A percentile compares a stretch with the other conserved stretches of the same genome.
Conservation (phyloP, 2,888 invertebrate species). For the Rhogogaster chlorosoma region DNA sequence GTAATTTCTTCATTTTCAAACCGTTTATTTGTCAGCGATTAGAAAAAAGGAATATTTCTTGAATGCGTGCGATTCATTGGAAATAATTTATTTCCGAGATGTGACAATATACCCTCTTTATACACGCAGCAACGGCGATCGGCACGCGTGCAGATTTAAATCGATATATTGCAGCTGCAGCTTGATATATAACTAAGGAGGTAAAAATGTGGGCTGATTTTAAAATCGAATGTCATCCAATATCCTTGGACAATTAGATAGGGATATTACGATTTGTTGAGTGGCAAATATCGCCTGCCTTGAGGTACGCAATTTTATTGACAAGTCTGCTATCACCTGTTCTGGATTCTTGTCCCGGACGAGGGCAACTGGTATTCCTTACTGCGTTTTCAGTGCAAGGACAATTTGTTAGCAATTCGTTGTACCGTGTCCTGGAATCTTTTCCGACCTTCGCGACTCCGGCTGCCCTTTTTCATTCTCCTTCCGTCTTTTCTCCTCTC, state of each 20-base stretch:
- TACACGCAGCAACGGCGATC: neutral
- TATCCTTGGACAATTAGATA: neutral
- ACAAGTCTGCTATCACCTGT: conserved; percentile 8
- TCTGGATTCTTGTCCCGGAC: conserved; percentile 16
- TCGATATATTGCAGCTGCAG: neutral
- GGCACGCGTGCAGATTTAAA: neutral
- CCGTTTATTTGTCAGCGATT: too few species aligned
- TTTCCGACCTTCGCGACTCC: conserved; percentile 27
- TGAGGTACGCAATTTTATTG: neutral
- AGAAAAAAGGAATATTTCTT: neutral
- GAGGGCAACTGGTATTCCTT: conserved; percentile 38
- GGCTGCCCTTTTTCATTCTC: neutral
- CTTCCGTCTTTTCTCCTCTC: neutral
- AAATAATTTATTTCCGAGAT: neutral
- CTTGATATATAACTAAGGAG: neutral
- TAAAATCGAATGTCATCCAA: neutral
- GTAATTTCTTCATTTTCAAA: too few species aligned
- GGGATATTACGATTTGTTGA: neutral
- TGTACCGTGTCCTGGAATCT: conserved; percentile 40
- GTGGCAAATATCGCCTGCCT: neutral
- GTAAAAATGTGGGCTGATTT: neutral
- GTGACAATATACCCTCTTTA: neutral
- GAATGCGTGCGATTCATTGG: neutral
- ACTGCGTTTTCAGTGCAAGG: neutral
- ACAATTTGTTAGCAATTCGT: conserved; percentile 36